Percentiles rank a stretch among this genome's conserved stretches.
Conservation (phyloP, 2,888 invertebrate species). For the Epistrophe eligans region DNA sequence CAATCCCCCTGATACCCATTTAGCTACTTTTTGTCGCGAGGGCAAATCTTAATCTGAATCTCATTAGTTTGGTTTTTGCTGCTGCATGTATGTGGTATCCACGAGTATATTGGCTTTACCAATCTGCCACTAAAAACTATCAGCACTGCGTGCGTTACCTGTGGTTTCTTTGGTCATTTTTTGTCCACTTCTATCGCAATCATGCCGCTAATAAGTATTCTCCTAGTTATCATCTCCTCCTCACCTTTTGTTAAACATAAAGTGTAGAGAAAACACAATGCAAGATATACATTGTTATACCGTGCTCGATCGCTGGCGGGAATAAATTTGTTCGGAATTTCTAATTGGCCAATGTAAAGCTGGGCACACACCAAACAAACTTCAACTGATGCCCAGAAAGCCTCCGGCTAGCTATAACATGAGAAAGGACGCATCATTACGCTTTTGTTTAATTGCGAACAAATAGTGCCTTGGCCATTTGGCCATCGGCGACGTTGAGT, state of each 20-base stretch:
- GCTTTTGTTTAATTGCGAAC: conserved; percentile 76
- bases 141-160: conserved; percentile 52
- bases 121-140: conserved; percentile 11
- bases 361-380: conserved; percentile 50
- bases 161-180: conserved; percentile 55
- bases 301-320: conserved; percentile 45
- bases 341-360: conserved; percentile 70
- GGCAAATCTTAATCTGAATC: conserved; percentile 73
- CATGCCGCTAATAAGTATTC: conserved; percentile 55
- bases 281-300: conserved; percentile 36
- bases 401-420: conserved; percentile 31
- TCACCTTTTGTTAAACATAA: no score
- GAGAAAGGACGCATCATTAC: conserved; percentile 71
- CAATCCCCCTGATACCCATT: background rate
- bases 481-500: conserved; percentile 66
- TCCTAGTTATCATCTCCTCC: conserved; percentile 9
- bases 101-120: conserved; percentile 13
- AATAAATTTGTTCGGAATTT: conserved; percentile 75
- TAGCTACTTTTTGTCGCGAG: conserved; percentile 6
- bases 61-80: conserved; percentile 67
- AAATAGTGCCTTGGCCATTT: conserved; percentile 60
- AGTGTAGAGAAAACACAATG: conserved; percentile 11
- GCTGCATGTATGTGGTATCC: no score
- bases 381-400: background rate
- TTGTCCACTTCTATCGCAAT: conserved; percentile 45